phyloP scores from a whole-genome alignment of 2,888 invertebrate genomes.

The Spisula subtruncata region DNA sequence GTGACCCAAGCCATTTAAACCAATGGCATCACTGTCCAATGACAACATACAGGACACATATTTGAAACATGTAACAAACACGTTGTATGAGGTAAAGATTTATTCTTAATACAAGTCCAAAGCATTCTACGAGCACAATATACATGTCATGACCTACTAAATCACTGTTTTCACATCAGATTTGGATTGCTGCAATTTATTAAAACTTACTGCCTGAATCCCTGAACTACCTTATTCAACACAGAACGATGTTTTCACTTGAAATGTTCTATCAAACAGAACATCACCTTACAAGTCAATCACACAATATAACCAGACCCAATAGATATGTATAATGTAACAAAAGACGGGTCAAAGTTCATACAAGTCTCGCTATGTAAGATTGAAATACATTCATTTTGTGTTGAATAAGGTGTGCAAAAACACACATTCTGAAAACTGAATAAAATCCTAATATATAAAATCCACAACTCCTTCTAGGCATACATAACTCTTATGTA shows the following conservation, averaged over 20 bases:
- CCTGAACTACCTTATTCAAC: slow-evolving; percentile 27
- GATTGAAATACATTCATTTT: slow-evolving; percentile 16
- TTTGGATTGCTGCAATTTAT: slow-evolving; percentile 78
- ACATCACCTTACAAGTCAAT: background rate
- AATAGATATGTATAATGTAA: slow-evolving; percentile 23
- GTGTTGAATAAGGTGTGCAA: slow-evolving; percentile 24
- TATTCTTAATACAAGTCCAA: slow-evolving; percentile 84
- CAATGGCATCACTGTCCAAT: no score
- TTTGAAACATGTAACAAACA: slow-evolving; percentile 29
- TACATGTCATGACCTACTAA: slow-evolving; percentile 79
- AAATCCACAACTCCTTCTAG: slow-evolving; percentile 47
- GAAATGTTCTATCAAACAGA: background rate
- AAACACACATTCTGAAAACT: slow-evolving; percentile 56
- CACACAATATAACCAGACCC: slow-evolving; percentile 5
- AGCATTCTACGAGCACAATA: slow-evolving; percentile 85
- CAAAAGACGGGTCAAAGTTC: background rate
- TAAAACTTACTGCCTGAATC: slow-evolving; percentile 38
- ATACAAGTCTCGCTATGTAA: slow-evolving; percentile 1
- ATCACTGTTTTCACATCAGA: slow-evolving; percentile 65
- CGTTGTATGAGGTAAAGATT: slow-evolving; percentile 78
- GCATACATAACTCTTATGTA: slow-evolving; percentile 41
- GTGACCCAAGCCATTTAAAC: no score
- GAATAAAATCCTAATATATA: slow-evolving; percentile 47
- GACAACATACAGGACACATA: no score
- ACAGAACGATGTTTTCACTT: slow-evolving; percentile 4